Evolutionary conservation across 2,797 vertebrate genomes (phyloP), one percentile per base, ranked within the genome.

Genomic region (Discoglossus pictus): DNA sequence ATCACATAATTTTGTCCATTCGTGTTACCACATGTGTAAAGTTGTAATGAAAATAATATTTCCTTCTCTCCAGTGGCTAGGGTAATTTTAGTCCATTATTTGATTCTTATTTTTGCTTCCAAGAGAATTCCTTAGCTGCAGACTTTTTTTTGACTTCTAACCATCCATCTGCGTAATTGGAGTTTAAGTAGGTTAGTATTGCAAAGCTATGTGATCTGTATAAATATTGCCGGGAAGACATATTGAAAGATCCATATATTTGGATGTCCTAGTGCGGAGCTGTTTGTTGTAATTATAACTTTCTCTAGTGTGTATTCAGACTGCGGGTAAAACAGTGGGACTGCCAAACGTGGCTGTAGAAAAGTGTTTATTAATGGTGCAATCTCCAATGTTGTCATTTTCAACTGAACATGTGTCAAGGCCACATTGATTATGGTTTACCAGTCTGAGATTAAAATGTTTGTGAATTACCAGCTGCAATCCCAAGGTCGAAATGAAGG

Each of bases 271-370:
- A 54, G 1, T 0, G 31, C 36, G 56, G 24, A 0, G 62, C 17
- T 68, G 40, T 54, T 24, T 24, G 35, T 47, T 61, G 65, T 62
- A 72, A 48, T 59, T 56, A 70, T 17, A 59, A 53, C 42, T 65
- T 0, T 0, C 0, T 3, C 65, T 23, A 58, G 18, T 0, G 0
- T 31, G 20, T 25, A 39, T 17, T 27, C 21, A 24, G 42, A 25
- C 48, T 35, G 51, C 34, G 44, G 47, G 50, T 46, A 50, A 61
- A 21, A 43, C 61, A 54, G 55, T 62, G 31, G 25, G 55, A 39
- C 11, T 13, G n/a, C n/a, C n/a, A n/a, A n/a, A n/a, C n/a, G 15
- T 34, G n/a, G 40, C 48, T 54, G 56, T 21, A 35, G 55, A 61
- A 44, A 52, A 61, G 11, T 25, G 27, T 13, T 17, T 12, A 38